Evolutionary conservation across 2,113 vertebrate species (phyloP), one percentile per base, ranked within the genome.

Genomic region (Phycodurus eques): DNA sequence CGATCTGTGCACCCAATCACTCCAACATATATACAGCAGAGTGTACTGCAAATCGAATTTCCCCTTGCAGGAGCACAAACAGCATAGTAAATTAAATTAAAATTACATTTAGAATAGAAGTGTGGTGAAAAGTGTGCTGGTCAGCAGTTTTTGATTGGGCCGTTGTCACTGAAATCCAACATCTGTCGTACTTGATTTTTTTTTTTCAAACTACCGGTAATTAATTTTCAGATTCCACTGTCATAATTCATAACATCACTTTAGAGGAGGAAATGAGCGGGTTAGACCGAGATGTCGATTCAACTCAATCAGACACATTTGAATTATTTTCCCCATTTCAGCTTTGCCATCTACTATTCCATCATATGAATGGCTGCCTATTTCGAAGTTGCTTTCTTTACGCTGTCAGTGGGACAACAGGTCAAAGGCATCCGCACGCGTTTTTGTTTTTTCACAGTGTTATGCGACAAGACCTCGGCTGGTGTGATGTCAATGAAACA

Each of bases 381-480:
- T 74, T 8, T 93, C 47, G 95, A 98, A 62, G 94, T 98, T 78
- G 87, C 95, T 0, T 93, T 96, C 81, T 99, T 96, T 96, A 95
- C 95, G 0, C 80, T 98, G 78, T 90, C 96, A 20, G 96, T 95
- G 0, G 95, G 95, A 13, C 93, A 94, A 11, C 98, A 99, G 87
- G 92, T 94, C 74, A 95, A 84, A 73, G 94, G 91, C 84, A 95
- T 99, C 15, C 93, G 97, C 79, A 84, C 87, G 78, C 79, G 91
- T 0, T 99, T 97, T 88, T 99, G 1, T 27, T 27, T 27, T 27
- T 99, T 88, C 96, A 98, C 76, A 85, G 94, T 59, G 93, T 99
- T 80, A 93, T 99, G 85, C 92, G 91, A 76, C 95, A 99, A 78
- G 97, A 99, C 76, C 95, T 99, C 62, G 93, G 95, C 83, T 99